Evolutionary conservation across 2,888 invertebrate genomes (phyloP).

Genomic region (Amblyjoppa fuscipennis): DNA sequence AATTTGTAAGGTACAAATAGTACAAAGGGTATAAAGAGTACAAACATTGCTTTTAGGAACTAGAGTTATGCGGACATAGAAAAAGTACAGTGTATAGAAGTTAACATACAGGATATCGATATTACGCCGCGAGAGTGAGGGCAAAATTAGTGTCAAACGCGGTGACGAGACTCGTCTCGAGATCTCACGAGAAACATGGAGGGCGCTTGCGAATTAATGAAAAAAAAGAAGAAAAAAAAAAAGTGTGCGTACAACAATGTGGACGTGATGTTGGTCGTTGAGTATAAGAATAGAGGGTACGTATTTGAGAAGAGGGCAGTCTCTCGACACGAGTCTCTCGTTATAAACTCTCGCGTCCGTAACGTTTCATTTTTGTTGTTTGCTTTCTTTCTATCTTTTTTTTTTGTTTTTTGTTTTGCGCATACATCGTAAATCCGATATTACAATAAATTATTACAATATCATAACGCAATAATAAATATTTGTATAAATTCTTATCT

Average conservation of each 20-base stretch:
- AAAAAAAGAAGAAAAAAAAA: conserved; percentile 27
- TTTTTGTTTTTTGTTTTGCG: conserved; percentile 60
- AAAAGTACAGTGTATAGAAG: conserved; percentile 81
- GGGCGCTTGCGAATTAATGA: conserved; percentile 36
- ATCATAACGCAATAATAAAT: conserved; percentile 85
- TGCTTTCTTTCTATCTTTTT: background rate
- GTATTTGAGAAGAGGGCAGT: background rate
- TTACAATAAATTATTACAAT: conserved; percentile 85
- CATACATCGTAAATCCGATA: conserved; percentile 79
- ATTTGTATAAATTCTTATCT: conserved; percentile 71
- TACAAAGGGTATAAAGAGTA: conserved; percentile 85
- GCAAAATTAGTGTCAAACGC: conserved; percentile 44
- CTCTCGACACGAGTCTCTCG: conserved; percentile 44
- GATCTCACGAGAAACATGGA: conserved; percentile 62
- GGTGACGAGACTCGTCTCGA: conserved; percentile 73
- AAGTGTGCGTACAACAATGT: conserved; percentile 29
- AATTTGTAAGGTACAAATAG: conserved; percentile 85
- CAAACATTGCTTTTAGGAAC: conserved; percentile 85
- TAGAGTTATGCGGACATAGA: conserved; percentile 84
- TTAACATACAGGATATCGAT: conserved; percentile 67
- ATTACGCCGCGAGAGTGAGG: conserved; percentile 64
- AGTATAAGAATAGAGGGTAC: conserved; percentile 12
- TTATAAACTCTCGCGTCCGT: conserved; percentile 17
- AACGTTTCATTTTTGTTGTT: conserved; percentile 6
- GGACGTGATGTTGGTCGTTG: background rate